phyloP scores from a whole-genome alignment of 2,888 invertebrate genomes.

The Mesorhabditis spiculigera region DNA sequence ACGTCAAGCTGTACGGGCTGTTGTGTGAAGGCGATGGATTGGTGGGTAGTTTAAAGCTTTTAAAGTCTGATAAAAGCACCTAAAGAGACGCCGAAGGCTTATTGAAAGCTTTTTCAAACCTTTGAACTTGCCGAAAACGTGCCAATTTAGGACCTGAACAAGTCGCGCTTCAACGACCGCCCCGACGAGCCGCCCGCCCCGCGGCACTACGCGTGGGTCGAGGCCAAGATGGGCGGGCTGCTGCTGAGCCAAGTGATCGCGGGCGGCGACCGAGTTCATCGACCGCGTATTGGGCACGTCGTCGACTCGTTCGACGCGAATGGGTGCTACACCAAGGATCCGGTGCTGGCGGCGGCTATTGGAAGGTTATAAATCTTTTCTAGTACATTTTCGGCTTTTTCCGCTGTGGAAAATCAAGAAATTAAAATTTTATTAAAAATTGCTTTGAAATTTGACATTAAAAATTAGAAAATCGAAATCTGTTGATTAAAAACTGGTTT shows the following conservation, averaged over 20 bases:
- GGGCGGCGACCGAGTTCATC: conserved; percentile 14
- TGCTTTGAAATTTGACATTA: too few species aligned
- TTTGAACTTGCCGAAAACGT: neutral
- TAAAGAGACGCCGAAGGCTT: neutral
- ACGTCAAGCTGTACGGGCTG: neutral
- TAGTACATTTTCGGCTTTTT: neutral
- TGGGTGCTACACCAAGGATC: conserved; percentile 27
- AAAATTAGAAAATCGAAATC: too few species aligned
- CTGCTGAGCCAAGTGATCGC: conserved; percentile 17
- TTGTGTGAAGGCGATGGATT: neutral
- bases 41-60: neutral
- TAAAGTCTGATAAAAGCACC: neutral
- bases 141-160: neutral
- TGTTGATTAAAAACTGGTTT: too few species aligned
- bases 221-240: conserved; percentile 8
- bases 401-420: neutral
- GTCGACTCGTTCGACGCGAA: conserved; percentile 34
- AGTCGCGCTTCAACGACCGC: too few species aligned
- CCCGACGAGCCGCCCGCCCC: neutral
- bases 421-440: too few species aligned
- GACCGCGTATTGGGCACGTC: conserved; percentile 17
- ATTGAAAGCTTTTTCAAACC: too few species aligned
- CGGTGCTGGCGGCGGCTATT: conserved; percentile 18
- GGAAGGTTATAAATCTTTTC: neutral
- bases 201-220: conserved; percentile 8